Evolutionary conservation across 2,797 vertebrate genomes (phyloP).

Genomic region (Rhinella marina): DNA sequence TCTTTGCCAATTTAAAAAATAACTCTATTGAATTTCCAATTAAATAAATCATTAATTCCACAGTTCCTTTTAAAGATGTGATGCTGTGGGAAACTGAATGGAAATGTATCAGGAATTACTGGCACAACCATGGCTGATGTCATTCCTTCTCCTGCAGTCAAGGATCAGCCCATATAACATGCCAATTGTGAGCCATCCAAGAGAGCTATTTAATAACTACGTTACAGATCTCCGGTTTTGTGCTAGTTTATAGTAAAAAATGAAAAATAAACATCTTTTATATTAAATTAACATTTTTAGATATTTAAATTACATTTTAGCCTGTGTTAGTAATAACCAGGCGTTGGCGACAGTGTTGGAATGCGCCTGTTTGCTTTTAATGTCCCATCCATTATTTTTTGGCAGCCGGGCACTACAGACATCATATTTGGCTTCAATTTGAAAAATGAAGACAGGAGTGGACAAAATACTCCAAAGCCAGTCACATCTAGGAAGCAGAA

Average conservation of each 20-base stretch:
- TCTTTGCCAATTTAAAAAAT: too few species aligned
- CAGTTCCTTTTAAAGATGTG: not conserved
- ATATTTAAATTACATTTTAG: not conserved
- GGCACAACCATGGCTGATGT: not conserved
- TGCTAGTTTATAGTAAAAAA: not conserved
- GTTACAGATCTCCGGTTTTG: not conserved
- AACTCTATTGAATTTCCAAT: not conserved
- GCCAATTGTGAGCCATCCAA: not conserved
- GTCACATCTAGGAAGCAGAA: not conserved
- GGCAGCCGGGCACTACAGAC: not conserved
- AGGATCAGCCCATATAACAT: not conserved
- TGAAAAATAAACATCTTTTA: not conserved
- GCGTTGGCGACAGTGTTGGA: not conserved
- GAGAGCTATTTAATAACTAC: not conserved
- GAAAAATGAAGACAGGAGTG: slow-evolving; percentile 20
- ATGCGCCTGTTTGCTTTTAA: not conserved
- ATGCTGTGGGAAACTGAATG: not conserved
- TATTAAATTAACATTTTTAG: not conserved
- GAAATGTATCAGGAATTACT: not conserved
- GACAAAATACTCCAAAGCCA: not conserved
- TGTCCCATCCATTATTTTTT: slow-evolving; percentile 21
- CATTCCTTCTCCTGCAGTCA: not conserved
- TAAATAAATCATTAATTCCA: not conserved
- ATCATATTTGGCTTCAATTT: slow-evolving; percentile 1
- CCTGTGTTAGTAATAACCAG: not conserved